Evolutionary conservation across 1,140 invertebrate genomes (phyloP), one percentile per base, ranked within the genome.

Genomic region (Plectus sambesii): DNA sequence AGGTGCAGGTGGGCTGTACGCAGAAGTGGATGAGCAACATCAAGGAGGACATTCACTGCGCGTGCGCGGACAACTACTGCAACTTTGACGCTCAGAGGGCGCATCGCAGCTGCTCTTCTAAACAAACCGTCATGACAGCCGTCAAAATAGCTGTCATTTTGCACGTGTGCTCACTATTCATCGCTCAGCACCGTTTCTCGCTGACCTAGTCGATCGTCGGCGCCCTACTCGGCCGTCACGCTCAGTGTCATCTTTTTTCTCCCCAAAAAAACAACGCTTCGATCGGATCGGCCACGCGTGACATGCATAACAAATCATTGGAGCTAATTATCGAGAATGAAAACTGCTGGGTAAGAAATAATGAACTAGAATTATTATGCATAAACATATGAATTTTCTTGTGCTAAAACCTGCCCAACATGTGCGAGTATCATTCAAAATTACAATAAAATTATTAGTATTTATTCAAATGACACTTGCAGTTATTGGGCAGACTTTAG

Each of bases 21-120:
- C 59, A 62, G n/a, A 64, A 65, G 47, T 66, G 63, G 63, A 66
- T 60, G 33, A 44, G 59, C 40, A 58, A 62, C 23, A 57, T 62
- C 33, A 37, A 59, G 26, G 58, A 59, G 43, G 58, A 61, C 27
- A 39, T 60, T 9, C 46, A 26, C 20, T 60, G 58, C 42, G 43
- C 55, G 9, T 60, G 58, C 25, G 26, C 5, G 17, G 55, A 43
- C 15, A 41, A 52, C 26, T 22, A 53, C 4, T 52, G 49, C 35
- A 52, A 52, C 36, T 19, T 19, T 19, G 40, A 52, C 38, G n/a
- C 51, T 9, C n/a, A 33, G n/a, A 49, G 27, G 20, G 46, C 46
- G 15, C n/a, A n/a, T n/a, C n/a, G n/a, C n/a, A n/a, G 19, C 22
- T 36, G n/a, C n/a, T 22, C n/a, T 19, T 26, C 19, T 41, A 22